phyloP scores from a whole-genome alignment of 2,113 vertebrate species.

The Crotalus horridus region DNA sequence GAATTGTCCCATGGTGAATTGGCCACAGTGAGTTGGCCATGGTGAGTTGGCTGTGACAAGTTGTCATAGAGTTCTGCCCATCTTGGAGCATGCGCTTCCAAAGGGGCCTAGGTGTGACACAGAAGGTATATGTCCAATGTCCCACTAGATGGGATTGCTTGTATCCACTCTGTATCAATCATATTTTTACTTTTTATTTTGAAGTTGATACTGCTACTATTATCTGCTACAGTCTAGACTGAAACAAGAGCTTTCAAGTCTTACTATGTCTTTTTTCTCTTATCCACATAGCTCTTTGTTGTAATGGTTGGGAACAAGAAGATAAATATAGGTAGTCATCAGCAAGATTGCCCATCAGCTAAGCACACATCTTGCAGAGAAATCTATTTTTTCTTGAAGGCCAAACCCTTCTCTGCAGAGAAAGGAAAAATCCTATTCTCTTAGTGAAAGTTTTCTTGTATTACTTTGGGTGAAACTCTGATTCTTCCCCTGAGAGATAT shows the following conservation, averaged over 20 bases:
- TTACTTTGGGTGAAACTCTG: not conserved
- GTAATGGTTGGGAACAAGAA: not conserved
- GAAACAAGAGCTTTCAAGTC: constrained; percentile 8
- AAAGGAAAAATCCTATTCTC: too few species aligned
- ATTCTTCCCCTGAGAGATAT: constrained; percentile 11
- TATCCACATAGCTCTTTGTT: constrained; percentile 3
- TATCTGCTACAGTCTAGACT: not conserved
- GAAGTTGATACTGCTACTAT: not conserved
- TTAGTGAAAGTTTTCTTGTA: not conserved
- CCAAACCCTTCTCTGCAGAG: not conserved
- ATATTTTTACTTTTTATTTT: not conserved
- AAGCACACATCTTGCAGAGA: not conserved
- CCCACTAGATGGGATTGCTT: not conserved
- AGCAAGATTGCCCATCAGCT: not conserved
- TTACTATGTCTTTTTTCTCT: not conserved
- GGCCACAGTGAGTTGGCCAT: not conserved
- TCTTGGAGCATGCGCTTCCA: not conserved
- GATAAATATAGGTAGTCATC: not conserved
- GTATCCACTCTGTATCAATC: not conserved
- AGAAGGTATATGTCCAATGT: not conserved
- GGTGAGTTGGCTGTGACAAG: not conserved
- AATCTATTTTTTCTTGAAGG: not conserved
- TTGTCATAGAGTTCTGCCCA: not conserved
- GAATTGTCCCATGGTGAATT: too few species aligned
- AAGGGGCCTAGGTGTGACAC: not conserved